phyloP scores from a whole-genome alignment of 2,888 invertebrate genomes.

The Exephanes ischioxanthus region DNA sequence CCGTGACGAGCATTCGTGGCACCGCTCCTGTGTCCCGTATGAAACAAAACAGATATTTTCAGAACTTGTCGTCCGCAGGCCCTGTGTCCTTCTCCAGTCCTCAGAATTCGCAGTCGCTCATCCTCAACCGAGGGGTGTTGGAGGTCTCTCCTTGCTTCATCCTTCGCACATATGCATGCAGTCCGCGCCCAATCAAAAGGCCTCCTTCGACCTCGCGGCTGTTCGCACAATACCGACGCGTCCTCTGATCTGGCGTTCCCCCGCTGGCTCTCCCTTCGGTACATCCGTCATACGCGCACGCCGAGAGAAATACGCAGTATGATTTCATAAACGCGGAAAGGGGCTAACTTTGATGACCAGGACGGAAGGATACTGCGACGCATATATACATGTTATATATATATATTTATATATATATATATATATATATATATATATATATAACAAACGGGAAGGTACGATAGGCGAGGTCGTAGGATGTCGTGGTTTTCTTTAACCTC shows the following conservation, averaged over 20 bases:
- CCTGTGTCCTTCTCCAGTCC: not conserved
- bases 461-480: slow-evolving; percentile 33
- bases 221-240: slow-evolving; percentile 36
- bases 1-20: slow-evolving; percentile 39
- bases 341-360: slow-evolving; percentile 54
- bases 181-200: slow-evolving; percentile 35
- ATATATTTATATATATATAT: not conserved
- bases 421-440: not conserved
- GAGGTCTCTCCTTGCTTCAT: not conserved
- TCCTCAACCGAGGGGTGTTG: not conserved
- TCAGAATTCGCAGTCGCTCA: slow-evolving; percentile 30
- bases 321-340: slow-evolving; percentile 30
- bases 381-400: not conserved
- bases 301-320: slow-evolving; percentile 17
- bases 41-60: slow-evolving; percentile 35
- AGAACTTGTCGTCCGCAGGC: slow-evolving; percentile 36
- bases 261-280: not conserved
- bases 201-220: slow-evolving; percentile 28
- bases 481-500: slow-evolving; percentile 30
- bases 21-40: slow-evolving; percentile 20
- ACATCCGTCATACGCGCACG: not conserved
- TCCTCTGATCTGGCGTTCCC: slow-evolving; percentile 16
- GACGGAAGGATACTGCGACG: not conserved
- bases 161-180: not conserved
- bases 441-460: slow-evolving; percentile 34